These are phyloP conservation scores for Picus viridis DNA, from an alignment of 2,797 vertebrate species.

Conservation along the genomic window DNA sequence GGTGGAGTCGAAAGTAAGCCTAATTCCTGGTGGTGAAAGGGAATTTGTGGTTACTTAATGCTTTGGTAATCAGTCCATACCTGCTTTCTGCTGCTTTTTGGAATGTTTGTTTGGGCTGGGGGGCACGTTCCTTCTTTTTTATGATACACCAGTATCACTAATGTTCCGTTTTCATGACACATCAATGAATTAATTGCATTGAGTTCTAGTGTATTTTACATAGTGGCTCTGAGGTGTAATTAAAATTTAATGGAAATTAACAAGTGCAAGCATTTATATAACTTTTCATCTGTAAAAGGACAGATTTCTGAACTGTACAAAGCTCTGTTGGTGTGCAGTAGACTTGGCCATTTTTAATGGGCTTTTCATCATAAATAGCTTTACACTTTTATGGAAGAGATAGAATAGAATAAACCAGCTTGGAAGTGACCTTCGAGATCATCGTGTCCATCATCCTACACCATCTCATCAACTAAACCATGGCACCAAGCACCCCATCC, in stretches of 20 bases:
- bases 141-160: neutral
- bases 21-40: neutral
- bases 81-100: neutral
- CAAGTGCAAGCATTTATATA: neutral
- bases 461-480: too few relatives aligned
- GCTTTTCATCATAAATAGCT: neutral
- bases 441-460: too few relatives aligned
- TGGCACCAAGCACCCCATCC: too few relatives aligned
- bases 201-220: neutral
- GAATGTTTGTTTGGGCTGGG: neutral
- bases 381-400: neutral
- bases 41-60: neutral
- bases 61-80: neutral
- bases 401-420: too few relatives aligned
- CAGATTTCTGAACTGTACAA: neutral
- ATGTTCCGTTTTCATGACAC: neutral
- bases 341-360: neutral
- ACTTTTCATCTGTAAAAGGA: neutral
- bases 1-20: neutral
- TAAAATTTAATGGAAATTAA: neutral
- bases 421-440: too few relatives aligned
- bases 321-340: neutral
- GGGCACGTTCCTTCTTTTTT: neutral
- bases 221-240: neutral
- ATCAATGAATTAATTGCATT: neutral